Evolutionary conservation across 1,140 invertebrate genomes (phyloP).

Genomic region (Venustaconcha ellipsiformis): DNA sequence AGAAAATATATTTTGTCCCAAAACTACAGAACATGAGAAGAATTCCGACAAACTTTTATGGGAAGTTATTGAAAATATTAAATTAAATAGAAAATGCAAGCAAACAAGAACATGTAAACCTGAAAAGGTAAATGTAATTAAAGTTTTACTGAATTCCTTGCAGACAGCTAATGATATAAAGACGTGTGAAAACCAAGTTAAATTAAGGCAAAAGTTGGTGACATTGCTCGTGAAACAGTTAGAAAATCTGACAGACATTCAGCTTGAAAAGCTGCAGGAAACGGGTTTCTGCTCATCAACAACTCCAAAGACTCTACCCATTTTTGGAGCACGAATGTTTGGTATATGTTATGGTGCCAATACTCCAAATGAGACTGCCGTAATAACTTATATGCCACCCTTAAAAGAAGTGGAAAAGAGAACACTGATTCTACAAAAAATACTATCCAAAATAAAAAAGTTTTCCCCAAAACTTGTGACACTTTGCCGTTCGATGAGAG

Average conservation of each 20-base stretch:
- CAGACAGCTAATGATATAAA: background rate
- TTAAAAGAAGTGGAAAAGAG: conserved; percentile 18
- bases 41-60: conserved; percentile 23
- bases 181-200: background rate
- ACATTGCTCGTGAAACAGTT: conserved; percentile 15
- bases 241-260: conserved; percentile 8
- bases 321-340: conserved; percentile 21
- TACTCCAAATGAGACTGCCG: conserved; percentile 21
- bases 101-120: conserved; percentile 6
- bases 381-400: conserved; percentile 28
- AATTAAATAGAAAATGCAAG: conserved; percentile 1
- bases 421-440: conserved; percentile 18
- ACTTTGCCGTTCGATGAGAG: conserved; percentile 50
- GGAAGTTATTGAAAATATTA: conserved; percentile 8
- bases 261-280: conserved; percentile 27
- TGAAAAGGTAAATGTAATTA: background rate
- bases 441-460: conserved; percentile 18
- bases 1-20: conserved; percentile 37
- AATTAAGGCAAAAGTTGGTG: background rate
- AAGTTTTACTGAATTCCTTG: background rate
- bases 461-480: conserved; percentile 37
- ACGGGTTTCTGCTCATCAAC: conserved; percentile 45
- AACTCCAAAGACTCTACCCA: conserved; percentile 29
- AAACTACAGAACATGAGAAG: conserved; percentile 28
- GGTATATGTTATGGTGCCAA: conserved; percentile 42